These are phyloP conservation scores for Desmophyllum pertusum DNA, from an alignment of 92 coral and sea anemone genomes.

Conservation along the genomic window DNA sequence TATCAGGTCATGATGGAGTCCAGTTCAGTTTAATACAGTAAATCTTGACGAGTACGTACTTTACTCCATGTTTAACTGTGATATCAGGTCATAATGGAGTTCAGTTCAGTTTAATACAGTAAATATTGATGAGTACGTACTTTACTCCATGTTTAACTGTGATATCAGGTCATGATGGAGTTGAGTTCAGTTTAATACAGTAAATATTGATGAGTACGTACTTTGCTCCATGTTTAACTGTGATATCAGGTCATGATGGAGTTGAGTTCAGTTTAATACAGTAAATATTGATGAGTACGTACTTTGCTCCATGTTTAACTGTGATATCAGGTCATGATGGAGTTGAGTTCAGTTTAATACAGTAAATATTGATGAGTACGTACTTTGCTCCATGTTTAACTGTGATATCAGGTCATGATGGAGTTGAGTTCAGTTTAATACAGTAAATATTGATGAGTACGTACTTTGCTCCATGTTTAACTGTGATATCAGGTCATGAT, in stretches of 20 bases:
- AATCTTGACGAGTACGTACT: not conserved
- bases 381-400: constrained; percentile 22
- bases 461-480: constrained; percentile 35
- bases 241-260: constrained; percentile 35
- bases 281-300: too few relatives aligned
- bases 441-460: too few relatives aligned
- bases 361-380: not conserved
- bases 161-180: too few relatives aligned
- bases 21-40: too few relatives aligned
- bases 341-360: too few relatives aligned
- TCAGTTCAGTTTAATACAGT: not conserved
- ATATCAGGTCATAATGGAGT: constrained; percentile 31
- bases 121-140: too few relatives aligned
- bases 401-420: constrained; percentile 38
- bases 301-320: constrained; percentile 32
- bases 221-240: constrained; percentile 19
- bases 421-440: not conserved
- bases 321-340: constrained; percentile 74
- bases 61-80: constrained; percentile 10
- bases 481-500: constrained; percentile 68
- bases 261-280: not conserved
- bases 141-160: constrained; percentile 25
- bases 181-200: too few relatives aligned
- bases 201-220: not conserved
- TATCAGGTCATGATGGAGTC: too few relatives aligned